Base-by-base conservation (phyloP, 1,140 invertebrate species). In the Lamellibrachia luymesi region DNA sequence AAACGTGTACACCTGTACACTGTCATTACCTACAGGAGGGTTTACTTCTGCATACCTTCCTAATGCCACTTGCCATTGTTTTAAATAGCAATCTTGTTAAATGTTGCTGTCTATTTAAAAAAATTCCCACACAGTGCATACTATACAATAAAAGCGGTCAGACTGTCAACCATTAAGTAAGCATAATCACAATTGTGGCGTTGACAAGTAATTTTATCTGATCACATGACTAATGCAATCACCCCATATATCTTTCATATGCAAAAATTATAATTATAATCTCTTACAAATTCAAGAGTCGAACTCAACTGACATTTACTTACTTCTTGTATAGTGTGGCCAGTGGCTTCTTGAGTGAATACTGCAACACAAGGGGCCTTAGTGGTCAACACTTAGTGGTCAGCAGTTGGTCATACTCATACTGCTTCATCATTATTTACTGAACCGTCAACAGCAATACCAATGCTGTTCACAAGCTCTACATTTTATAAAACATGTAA, bases 291-390 rank as follows among this genome's bases (percentile, higher is more conserved):
- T 38, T 91, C 8, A 91, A 8, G 6, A 50, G 27, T 22, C 8
- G 4, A 91, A 4, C n/a, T 1, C 25, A 50, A 91, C 50, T 10
- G 50, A 91, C 27, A n/a, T 91, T 4, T 91, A 94, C 92, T 95
- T 95, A 96, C 94, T 97, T 97, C 64, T 97, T 97, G 80, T 98
- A 97, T 94, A 98, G 97, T 25, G 97, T 97, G 1, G 97, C 97
- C 95, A 98, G 97, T 49, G 98, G 98, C 95, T 98, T 99, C 95
- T 99, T 99, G 25, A 99, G 95, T 94, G 97, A 96, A 95, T 98
- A 98, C 96, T 97, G 95, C 94, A 96, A 50, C 64, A 80, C 8
- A 17, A 2, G 13, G 25, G 64, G 64, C 13, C 2, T 22, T 13
- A 56, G 52, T 22, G 51, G 13, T 93, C 17, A 80, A 22, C 38